These are phyloP conservation scores for Chrysochloris asiatica DNA, from an alignment of 2,113 vertebrate species.

Conservation along the genomic window DNA sequence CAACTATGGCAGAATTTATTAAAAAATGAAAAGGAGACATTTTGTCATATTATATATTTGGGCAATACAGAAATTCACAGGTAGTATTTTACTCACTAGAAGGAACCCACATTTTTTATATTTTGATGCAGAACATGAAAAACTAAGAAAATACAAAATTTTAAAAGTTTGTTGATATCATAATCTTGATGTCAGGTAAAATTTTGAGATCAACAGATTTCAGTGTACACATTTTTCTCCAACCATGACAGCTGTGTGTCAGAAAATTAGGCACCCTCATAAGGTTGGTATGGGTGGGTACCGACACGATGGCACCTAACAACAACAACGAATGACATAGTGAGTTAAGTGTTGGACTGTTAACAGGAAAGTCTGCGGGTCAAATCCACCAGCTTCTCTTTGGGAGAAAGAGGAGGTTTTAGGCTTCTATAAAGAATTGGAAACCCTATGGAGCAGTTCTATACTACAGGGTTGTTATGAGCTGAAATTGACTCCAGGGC, in stretches of 20 bases:
- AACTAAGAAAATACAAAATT: conserved; percentile 58
- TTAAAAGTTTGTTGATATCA: neutral
- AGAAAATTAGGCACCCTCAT: neutral
- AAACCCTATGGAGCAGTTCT: no score
- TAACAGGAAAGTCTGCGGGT: no score
- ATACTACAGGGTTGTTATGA: no score
- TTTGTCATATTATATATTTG: neutral
- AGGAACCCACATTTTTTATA: conserved; percentile 73
- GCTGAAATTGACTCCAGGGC: no score
- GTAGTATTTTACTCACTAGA: conserved; percentile 75
- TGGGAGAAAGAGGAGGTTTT: no score
- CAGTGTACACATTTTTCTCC: neutral
- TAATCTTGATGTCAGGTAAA: neutral
- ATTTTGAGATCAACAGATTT: neutral
- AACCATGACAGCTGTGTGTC: neutral
- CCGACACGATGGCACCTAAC: no score
- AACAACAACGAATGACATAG: no score
- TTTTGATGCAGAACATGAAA: conserved; percentile 53
- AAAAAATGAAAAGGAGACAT: conserved; percentile 17
- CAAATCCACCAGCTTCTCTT: no score
- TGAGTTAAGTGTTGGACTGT: no score
- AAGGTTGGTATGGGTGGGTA: no score
- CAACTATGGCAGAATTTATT: neutral
- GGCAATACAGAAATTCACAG: conserved; percentile 44
- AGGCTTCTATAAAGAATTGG: no score